Evolutionary conservation across 2,888 invertebrate genomes (phyloP), one percentile per base, ranked within the genome.

Genomic region (Spodoptera exigua): DNA sequence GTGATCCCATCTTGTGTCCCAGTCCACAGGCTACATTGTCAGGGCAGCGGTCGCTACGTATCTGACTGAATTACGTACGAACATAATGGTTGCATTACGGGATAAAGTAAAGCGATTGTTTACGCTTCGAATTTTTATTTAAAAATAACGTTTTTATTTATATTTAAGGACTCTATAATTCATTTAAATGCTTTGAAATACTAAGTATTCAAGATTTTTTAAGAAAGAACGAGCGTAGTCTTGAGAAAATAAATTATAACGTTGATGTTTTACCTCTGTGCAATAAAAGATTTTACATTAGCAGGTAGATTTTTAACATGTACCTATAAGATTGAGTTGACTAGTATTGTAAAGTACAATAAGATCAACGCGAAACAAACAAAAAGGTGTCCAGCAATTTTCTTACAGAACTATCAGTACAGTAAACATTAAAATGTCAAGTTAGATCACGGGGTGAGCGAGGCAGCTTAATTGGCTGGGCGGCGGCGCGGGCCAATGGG

Each of bases 1-100:
- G 93, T 86, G 91, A 93, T 92, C 95, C 95, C 95, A 95, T 95
- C 95, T 95, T 95, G 95, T 95, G 87, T 88, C 89, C 89, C 91
- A 81, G 93, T 94, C 93, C 89, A 93, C 92, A 94, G 94, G 94
- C 93, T 93, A 94, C 89, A 89, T 94, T 93, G 94, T 94, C 94
- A 94, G 87, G 86, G 87, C 86, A 89, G 87, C 86, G 84, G 85
- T 83, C 86, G 88, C 84, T 81, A 82, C 82, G 88, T 88, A 85
- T 88, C 88, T 88, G 87, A 86, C 90, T 87, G 86, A 89, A 86
- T 89, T 86, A 88, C 88, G 84, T 84, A 82, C 81, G 79, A 84
- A 85, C 80, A 84, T 86, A 83, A 83, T 81, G 82, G 80, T 72
- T 76, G 74, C 64, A 73, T 76, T 78, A 79, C 76, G 68, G 71